These are phyloP conservation scores for Hypotaenidia okinawae DNA, from an alignment of 2,797 vertebrate species.

Conservation along the genomic window DNA sequence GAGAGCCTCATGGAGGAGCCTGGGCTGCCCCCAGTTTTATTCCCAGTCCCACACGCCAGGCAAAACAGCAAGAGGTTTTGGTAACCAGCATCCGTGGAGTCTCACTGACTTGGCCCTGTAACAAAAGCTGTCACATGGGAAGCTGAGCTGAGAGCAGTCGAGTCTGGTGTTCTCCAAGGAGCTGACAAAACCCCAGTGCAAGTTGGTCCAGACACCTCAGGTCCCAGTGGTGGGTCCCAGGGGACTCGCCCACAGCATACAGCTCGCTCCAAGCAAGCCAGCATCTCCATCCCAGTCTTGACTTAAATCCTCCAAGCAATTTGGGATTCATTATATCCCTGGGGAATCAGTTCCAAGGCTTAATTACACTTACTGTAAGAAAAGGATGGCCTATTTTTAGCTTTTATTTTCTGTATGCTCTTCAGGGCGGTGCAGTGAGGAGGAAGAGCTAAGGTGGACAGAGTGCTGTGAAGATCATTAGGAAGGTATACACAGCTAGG, in stretches of 20 bases:
- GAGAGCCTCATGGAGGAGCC: not conserved
- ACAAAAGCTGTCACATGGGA: rapidly evolving
- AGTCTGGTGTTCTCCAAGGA: not conserved
- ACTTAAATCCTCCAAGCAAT: not conserved
- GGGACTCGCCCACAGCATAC: rapidly evolving
- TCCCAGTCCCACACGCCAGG: not conserved
- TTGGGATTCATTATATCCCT: not conserved
- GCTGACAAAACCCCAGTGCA: not conserved
- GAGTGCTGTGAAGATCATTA: not conserved
- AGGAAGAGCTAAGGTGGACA: not conserved
- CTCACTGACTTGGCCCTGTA: rapidly evolving
- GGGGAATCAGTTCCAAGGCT: not conserved
- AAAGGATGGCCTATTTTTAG: not conserved
- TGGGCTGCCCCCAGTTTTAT: not conserved
- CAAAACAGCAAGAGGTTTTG: not conserved
- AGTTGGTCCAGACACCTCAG: not conserved
- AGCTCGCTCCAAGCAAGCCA: not conserved
- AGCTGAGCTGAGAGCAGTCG: not conserved
- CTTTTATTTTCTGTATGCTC: not conserved
- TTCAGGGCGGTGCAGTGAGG: not conserved
- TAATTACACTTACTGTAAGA: not conserved
- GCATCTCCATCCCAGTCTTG: not conserved
- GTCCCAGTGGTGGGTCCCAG: rapidly evolving
- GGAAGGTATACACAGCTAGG: not conserved
- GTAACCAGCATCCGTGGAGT: rapidly evolving